A percentile compares a stretch with the other conserved stretches of the same genome.
phyloP scores from a whole-genome alignment of 53 echinoderm and acorn worm genomes.

The Hippasteria phrygiana region DNA sequence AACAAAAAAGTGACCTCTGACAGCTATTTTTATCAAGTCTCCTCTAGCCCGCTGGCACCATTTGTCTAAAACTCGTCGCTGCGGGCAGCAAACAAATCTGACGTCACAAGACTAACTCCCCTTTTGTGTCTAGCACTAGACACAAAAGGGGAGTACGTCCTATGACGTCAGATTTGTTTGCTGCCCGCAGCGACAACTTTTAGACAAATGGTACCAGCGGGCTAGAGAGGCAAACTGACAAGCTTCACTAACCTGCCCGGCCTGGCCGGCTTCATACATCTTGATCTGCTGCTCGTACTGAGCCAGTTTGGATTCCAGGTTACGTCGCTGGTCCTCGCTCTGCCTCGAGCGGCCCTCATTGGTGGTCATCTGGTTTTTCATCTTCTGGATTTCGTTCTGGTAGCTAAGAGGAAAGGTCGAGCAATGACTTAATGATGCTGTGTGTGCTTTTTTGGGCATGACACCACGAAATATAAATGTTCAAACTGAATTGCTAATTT shows the following conservation, averaged over 20 bases:
- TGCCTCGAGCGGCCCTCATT: slow-evolving; percentile 81
- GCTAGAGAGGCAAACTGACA: background rate
- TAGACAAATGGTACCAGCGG: background rate
- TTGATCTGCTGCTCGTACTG: slow-evolving; percentile 80
- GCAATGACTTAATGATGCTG: background rate
- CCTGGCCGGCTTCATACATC: slow-evolving; percentile 73
- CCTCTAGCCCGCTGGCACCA: too few relatives aligned
- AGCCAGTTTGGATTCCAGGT: slow-evolving; percentile 75
- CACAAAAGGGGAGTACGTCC: too few relatives aligned
- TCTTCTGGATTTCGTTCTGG: slow-evolving; percentile 90
- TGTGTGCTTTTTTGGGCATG: background rate
- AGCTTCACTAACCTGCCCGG: slow-evolving; percentile 46
- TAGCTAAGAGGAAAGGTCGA: slow-evolving; percentile 24
- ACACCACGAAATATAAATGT: too few relatives aligned
- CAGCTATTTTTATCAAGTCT: too few relatives aligned
- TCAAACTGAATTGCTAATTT: too few relatives aligned
- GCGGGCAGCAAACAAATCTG: too few relatives aligned
- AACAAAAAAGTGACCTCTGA: too few relatives aligned
- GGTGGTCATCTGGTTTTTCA: slow-evolving; percentile 71
- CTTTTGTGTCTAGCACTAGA: too few relatives aligned
- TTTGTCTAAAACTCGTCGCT: too few relatives aligned
- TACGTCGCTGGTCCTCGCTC: slow-evolving; percentile 77
- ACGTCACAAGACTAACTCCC: too few relatives aligned
- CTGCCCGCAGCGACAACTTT: too few relatives aligned
- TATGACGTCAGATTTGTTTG: too few relatives aligned